Evolutionary conservation across 1,140 invertebrate species (phyloP).

Genomic region (Drosophila parvula): DNA sequence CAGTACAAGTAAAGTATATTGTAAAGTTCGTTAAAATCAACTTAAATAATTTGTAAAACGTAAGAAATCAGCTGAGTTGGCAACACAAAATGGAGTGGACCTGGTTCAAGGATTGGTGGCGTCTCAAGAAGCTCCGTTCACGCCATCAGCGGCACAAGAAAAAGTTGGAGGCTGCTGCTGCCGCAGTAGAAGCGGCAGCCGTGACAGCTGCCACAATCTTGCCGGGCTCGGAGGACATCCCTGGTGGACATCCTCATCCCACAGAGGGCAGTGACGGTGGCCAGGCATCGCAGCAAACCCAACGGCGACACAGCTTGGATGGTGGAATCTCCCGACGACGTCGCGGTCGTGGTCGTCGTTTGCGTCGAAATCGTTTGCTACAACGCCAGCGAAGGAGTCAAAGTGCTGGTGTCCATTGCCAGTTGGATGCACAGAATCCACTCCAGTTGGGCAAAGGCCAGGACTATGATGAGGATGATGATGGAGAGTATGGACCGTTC

Average conservation of each 20-base stretch:
- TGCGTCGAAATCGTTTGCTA: constrained; percentile 39
- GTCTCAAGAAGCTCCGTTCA: constrained; percentile 88
- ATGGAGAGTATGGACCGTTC: constrained; percentile 71
- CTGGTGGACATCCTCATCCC: not conserved
- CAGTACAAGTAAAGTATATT: too few species aligned
- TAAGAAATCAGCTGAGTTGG: not conserved
- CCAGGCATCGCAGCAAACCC: not conserved
- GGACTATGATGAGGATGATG: constrained; percentile 26
- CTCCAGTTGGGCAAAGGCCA: not conserved
- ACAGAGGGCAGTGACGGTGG: not conserved
- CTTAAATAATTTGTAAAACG: too few species aligned
- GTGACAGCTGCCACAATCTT: constrained; percentile 1
- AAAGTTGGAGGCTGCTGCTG: constrained; percentile 84
- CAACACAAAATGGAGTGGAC: constrained; percentile 87
- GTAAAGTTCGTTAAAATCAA: too few species aligned
- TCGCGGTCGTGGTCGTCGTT: constrained; percentile 19
- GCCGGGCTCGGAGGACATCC: constrained; percentile 3
- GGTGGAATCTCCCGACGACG: constrained; percentile 1
- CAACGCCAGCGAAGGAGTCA: constrained; percentile 45
- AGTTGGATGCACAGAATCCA: not conserved
- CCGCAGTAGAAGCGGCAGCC: constrained; percentile 32
- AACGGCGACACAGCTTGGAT: constrained; percentile 38
- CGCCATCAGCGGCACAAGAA: constrained; percentile 84
- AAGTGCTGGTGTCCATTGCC: constrained; percentile 26
- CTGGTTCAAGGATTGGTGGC: constrained; percentile 91